phyloP scores from a whole-genome alignment of 2,113 vertebrate genomes.

The Cairina moschata region DNA sequence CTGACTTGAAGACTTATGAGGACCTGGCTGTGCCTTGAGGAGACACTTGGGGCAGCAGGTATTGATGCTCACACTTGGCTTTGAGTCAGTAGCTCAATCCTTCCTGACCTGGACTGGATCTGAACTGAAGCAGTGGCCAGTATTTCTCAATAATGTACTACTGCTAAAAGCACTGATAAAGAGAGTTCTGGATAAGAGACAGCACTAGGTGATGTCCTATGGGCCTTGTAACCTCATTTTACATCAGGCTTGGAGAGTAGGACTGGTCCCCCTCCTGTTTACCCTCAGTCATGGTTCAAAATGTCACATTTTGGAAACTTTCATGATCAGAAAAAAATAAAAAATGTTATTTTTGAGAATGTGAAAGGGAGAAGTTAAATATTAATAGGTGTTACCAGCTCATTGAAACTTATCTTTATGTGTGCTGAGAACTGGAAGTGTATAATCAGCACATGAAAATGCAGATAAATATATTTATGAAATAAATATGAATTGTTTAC shows the following conservation, averaged over 20 bases:
- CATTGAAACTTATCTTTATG: slow-evolving; percentile 34
- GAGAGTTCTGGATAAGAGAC: background rate
- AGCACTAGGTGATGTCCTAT: accelerated
- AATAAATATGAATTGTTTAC: slow-evolving; percentile 18
- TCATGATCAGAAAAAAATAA: background rate
- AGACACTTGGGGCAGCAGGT: background rate
- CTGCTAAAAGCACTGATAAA: background rate
- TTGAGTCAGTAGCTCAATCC: background rate
- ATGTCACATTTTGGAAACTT: background rate
- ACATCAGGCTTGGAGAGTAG: background rate
- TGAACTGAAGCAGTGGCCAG: accelerated
- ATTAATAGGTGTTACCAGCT: background rate
- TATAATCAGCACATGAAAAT: slow-evolving; percentile 26
- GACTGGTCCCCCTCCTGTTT: background rate
- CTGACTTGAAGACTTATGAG: background rate
- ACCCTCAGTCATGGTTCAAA: background rate
- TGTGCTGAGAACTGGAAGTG: background rate
- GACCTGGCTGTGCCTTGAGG: background rate
- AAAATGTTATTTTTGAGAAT: background rate
- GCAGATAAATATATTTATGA: slow-evolving; percentile 44
- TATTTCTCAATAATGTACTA: background rate
- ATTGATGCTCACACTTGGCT: background rate
- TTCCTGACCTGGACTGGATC: background rate
- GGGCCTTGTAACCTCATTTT: background rate
- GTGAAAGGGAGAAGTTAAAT: background rate